Conservation (phyloP, 2,113 vertebrate genomes). For the Stomatorhinus ivindoensis region DNA sequence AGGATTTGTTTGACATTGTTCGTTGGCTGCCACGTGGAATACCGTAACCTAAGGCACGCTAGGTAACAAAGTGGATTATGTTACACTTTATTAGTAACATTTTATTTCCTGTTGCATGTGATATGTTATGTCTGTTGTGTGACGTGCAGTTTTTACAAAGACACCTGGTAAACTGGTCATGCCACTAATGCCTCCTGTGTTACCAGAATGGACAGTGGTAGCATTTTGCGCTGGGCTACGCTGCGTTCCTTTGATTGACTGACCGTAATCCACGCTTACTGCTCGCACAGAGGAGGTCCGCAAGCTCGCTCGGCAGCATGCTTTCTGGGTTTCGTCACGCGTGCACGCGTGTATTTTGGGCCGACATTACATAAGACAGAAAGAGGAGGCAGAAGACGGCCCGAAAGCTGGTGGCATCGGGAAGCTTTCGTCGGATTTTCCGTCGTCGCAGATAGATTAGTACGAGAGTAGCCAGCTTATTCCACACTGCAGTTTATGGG, state of each 20-base stretch:
- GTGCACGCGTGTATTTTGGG: not conserved
- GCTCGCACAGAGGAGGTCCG: not conserved
- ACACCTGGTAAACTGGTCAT: not conserved
- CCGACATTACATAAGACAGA: not conserved
- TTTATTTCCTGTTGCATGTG: not conserved
- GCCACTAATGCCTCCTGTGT: not conserved
- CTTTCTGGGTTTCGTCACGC: not conserved
- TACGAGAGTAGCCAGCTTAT: constrained; percentile 17
- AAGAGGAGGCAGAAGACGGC: not conserved
- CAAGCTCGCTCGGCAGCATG: not conserved
- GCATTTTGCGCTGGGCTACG: not conserved
- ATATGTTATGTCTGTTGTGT: not conserved
- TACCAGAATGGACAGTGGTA: not conserved
- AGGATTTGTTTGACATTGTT: not conserved
- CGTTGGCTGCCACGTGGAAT: not conserved
- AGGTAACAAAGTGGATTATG: not conserved
- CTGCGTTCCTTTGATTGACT: not conserved
- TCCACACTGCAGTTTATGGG: constrained; percentile 19
- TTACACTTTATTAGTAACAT: not conserved
- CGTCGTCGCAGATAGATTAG: constrained; percentile 19
- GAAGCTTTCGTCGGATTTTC: constrained; percentile 16
- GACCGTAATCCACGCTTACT: not conserved
- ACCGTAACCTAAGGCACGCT: not conserved
- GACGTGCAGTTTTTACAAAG: not conserved
- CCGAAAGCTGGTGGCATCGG: not conserved